phyloP scores from a whole-genome alignment of 2,888 invertebrate genomes.

The Lasioglossum lativentre region DNA sequence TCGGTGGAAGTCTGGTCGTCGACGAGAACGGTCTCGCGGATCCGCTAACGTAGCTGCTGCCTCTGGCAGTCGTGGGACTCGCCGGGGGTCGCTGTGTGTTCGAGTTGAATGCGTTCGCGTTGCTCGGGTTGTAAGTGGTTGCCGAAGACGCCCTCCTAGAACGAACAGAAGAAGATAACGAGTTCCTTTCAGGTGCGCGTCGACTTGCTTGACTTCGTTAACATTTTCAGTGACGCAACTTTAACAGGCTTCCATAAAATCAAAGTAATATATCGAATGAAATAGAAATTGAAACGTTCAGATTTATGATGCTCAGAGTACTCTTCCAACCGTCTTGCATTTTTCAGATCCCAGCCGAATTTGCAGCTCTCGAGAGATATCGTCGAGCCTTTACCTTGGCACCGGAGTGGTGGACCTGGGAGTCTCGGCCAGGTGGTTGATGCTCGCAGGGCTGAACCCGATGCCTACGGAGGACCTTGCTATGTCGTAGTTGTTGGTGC shows the following conservation, averaged over 20 bases:
- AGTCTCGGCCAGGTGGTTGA: conserved; percentile 82
- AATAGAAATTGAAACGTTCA: background rate
- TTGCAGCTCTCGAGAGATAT: background rate
- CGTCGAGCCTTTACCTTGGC: conserved; percentile 74
- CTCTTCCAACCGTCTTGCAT: background rate
- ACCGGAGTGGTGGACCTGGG: conserved; percentile 80
- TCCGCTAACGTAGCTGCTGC: conserved; percentile 81
- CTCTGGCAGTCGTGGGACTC: conserved; percentile 79
- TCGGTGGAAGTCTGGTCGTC: conserved; percentile 77
- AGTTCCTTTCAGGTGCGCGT: too few species aligned
- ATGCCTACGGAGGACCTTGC: conserved; percentile 78
- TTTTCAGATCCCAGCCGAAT: background rate
- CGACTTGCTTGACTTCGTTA: too few species aligned
- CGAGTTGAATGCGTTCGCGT: conserved; percentile 67
- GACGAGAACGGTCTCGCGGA: conserved; percentile 81
- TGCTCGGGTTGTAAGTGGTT: conserved; percentile 79
- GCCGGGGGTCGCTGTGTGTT: conserved; percentile 76
- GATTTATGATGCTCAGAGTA: too few species aligned
- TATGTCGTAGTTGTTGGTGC: conserved; percentile 78
- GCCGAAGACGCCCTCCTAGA: conserved; percentile 76
- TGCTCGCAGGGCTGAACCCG: conserved; percentile 83
- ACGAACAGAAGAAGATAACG: background rate
- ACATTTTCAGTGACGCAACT: too few species aligned
- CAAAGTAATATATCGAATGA: too few species aligned
- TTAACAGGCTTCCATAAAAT: too few species aligned